A percentile compares a stretch with the other conserved stretches of the same genome.
phyloP scores from a whole-genome alignment of 2,888 invertebrate genomes.

The Orthosia incerta region DNA sequence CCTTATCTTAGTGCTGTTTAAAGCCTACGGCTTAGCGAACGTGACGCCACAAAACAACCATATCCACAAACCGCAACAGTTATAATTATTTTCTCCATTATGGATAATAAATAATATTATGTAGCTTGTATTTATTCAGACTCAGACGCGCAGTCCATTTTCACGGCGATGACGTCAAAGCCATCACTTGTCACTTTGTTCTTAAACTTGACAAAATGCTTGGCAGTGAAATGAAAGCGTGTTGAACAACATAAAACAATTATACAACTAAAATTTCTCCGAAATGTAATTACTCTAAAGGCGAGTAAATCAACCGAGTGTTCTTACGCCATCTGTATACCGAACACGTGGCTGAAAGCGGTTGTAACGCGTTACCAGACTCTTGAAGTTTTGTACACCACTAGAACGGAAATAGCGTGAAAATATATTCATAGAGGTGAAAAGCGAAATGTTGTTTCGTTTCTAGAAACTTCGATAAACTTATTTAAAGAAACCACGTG shows the following conservation, averaged over 20 bases:
- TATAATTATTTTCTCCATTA: conserved; percentile 19
- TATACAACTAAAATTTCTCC: conserved; percentile 50
- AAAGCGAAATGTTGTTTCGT: conserved; percentile 42
- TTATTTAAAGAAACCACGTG: conserved; percentile 63
- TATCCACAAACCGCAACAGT: conserved; percentile 29
- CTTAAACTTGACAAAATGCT: conserved; percentile 59
- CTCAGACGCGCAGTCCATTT: conserved; percentile 23
- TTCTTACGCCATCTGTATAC: conserved; percentile 51
- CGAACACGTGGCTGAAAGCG: conserved; percentile 50
- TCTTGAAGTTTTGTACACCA: conserved; percentile 40
- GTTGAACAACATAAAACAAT: conserved; percentile 57
- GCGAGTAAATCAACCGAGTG: conserved; percentile 37
- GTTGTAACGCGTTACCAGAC: conserved; percentile 53
- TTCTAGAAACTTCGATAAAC: conserved; percentile 61
- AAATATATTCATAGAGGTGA: conserved; percentile 51
- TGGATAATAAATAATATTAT: conserved; percentile 18
- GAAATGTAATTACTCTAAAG: conserved; percentile 54
- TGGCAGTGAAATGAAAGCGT: conserved; percentile 60
- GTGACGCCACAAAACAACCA: conserved; percentile 12
- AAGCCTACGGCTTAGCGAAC: conserved; percentile 11
- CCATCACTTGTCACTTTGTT: conserved; percentile 56
- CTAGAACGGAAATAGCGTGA: conserved; percentile 57
- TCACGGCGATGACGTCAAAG: conserved; percentile 49
- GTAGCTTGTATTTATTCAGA: conserved; percentile 18
- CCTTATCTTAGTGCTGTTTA: conserved; percentile 8